These are phyloP conservation scores for Macquaria australasica DNA, from an alignment of 2,113 vertebrate genomes.

Conservation along the genomic window DNA sequence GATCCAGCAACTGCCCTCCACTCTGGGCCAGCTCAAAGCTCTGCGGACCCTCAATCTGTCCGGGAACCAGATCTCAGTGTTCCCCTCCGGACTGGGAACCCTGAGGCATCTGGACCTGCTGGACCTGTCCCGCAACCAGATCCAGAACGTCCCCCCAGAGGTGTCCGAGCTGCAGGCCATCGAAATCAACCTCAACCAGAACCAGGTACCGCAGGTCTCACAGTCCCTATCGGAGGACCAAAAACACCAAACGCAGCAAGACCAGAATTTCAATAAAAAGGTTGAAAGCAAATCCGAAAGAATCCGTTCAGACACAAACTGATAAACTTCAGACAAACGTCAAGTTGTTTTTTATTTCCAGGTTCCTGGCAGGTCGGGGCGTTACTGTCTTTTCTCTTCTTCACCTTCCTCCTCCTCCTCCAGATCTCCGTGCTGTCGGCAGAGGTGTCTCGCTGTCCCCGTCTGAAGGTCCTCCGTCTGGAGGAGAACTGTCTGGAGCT, in stretches of 20 bases:
- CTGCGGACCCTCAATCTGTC: conserved; percentile 92
- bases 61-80: conserved; percentile 90
- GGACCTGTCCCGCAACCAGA: conserved; percentile 95
- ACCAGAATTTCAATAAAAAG: no score
- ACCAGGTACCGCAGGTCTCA: conserved; percentile 87
- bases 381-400: background rate
- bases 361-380: no score
- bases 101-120: conserved; percentile 93
- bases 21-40: conserved; percentile 90
- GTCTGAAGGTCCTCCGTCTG: conserved; percentile 95
- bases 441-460: conserved; percentile 90
- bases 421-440: conserved; percentile 93
- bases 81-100: conserved; percentile 89
- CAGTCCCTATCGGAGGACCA: background rate
- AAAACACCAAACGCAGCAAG: background rate
- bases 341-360: no score
- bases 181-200: conserved; percentile 98
- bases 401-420: background rate
- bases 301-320: no score
- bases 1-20: conserved; percentile 87
- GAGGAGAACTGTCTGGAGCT: conserved; percentile 99
- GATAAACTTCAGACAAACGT: no score
- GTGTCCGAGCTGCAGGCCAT: conserved; percentile 93
- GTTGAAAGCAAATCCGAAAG: no score
- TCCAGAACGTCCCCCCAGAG: conserved; percentile 88